Percentiles rank a stretch among this genome's conserved stretches.
Evolutionary conservation across 92 coral and sea anemone species (phyloP).

Genomic region (Zoanthus sociatus): DNA sequence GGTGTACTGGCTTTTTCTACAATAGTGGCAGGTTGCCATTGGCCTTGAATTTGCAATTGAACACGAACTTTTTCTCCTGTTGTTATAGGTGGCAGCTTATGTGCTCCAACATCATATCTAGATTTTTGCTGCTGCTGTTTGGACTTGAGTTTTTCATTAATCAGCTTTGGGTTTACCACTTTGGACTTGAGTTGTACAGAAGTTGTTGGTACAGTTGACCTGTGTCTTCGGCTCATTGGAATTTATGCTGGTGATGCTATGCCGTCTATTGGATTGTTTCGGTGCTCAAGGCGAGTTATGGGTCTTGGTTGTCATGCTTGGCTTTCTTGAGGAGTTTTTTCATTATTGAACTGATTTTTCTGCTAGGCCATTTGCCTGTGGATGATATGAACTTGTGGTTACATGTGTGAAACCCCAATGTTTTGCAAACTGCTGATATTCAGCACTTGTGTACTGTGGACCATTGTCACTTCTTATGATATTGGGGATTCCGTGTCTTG

Average conservation of each 20-base stretch:
- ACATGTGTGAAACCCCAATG: slow-evolving; percentile 38
- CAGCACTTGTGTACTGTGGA: slow-evolving; percentile 19
- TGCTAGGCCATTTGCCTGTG: slow-evolving; percentile 47
- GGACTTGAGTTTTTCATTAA: no score
- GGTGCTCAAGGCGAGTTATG: slow-evolving; percentile 5
- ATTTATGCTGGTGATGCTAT: slow-evolving; percentile 14
- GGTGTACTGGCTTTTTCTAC: no score
- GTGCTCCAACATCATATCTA: no score
- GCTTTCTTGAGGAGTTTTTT: slow-evolving; percentile 13
- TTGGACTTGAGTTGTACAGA: no score
- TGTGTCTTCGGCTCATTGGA: not conserved
- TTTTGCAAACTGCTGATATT: not conserved
- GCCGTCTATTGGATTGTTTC: not conserved
- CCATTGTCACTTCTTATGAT: slow-evolving; percentile 40
- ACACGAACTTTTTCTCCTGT: no score
- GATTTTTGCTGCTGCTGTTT: no score
- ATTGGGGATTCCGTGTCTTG: slow-evolving; percentile 46
- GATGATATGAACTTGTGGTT: slow-evolving; percentile 20
- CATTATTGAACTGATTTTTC: slow-evolving; percentile 45
- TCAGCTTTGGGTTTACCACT: no score
- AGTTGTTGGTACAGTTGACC: not conserved
- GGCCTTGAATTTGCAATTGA: no score
- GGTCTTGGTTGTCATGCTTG: not conserved
- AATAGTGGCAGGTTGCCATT: no score
- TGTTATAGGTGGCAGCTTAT: no score